phyloP scores from a whole-genome alignment of 2,797 vertebrate genomes.

The Typhlichthys subterraneus region DNA sequence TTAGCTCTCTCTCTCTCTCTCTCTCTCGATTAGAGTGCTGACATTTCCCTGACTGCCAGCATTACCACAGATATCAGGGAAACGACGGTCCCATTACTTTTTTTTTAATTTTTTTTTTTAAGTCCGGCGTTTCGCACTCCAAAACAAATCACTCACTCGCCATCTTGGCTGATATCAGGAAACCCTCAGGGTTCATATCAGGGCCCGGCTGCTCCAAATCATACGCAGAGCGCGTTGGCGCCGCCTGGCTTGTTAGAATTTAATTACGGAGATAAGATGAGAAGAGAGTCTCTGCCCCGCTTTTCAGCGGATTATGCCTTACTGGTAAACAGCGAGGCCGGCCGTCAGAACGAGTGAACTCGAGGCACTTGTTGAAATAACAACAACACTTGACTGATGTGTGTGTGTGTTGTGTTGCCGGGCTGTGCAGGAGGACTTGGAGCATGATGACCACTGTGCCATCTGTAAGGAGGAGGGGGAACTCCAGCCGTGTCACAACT shows the following conservation, averaged over 20 bases:
- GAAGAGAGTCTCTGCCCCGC: background rate
- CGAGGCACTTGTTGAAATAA: background rate
- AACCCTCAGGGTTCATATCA: slow-evolving; percentile 14
- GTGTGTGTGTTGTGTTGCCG: background rate
- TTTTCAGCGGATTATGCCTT: background rate
- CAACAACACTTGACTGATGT: background rate
- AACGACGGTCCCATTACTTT: background rate
- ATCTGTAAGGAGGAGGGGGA: slow-evolving; percentile 86
- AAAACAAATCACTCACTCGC: slow-evolving; percentile 9
- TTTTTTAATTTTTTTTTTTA: too few relatives aligned
- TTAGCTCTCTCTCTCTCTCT: background rate
- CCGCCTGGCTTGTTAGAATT: background rate
- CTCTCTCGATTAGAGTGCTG: background rate
- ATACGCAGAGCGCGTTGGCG: too few relatives aligned
- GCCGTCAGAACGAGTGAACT: background rate
- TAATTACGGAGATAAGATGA: slow-evolving; percentile 7
- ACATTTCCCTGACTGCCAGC: slow-evolving; percentile 8
- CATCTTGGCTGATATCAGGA: slow-evolving; percentile 2
- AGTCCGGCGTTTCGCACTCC: background rate
- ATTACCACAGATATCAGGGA: slow-evolving; percentile 3
- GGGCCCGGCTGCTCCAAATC: background rate
- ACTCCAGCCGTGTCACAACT: slow-evolving; percentile 89
- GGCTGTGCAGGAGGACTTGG: slow-evolving; percentile 80
- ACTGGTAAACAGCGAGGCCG: too few relatives aligned
- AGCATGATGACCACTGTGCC: slow-evolving; percentile 86